These are phyloP conservation scores for Grapholita molesta DNA, from an alignment of 1,140 invertebrate genomes.

Conservation along the genomic window DNA sequence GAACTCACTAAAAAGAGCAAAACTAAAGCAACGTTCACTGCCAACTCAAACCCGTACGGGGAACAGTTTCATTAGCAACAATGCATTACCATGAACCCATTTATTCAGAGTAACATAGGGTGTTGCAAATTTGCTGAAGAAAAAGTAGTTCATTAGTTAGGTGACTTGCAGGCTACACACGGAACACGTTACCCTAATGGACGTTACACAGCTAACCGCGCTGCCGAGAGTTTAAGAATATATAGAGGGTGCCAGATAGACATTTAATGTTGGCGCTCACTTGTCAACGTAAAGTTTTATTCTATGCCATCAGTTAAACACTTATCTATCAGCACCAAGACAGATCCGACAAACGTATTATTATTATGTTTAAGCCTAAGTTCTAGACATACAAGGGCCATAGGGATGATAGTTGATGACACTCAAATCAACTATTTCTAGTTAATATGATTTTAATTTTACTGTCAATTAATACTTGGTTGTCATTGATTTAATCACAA, in stretches of 20 bases:
- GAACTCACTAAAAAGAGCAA: background rate
- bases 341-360: no score
- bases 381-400: no score
- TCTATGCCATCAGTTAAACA: no score
- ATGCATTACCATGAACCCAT: slow-evolving; percentile 10
- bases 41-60: background rate
- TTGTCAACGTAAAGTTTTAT: no score
- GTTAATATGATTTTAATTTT: no score
- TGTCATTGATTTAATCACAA: no score
- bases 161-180: slow-evolving; percentile 47
- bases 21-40: background rate
- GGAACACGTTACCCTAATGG: slow-evolving; percentile 36
- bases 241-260: background rate
- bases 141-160: slow-evolving; percentile 52
- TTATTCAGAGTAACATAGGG: slow-evolving; percentile 19
- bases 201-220: slow-evolving; percentile 21
- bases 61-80: slow-evolving; percentile 1
- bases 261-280: background rate
- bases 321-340: no score
- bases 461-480: no score
- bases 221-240: background rate
- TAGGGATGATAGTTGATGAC: no score
- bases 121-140: slow-evolving; percentile 37
- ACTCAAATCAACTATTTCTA: no score
- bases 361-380: no score